These are phyloP conservation scores for Cheumatopsyche charites DNA, from an alignment of 1,140 invertebrate species.

Conservation along the genomic window DNA sequence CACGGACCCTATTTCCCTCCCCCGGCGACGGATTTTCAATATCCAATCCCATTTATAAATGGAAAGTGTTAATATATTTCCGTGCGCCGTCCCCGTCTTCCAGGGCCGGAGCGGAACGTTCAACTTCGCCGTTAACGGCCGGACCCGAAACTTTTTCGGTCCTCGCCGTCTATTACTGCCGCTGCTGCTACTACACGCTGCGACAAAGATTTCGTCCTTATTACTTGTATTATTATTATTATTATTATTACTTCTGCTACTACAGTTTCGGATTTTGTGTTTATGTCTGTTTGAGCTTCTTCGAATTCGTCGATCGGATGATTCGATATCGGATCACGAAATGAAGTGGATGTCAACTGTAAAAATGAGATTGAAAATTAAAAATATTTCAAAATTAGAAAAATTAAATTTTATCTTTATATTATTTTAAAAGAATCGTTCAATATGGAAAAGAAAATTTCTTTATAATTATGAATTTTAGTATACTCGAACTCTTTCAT, in stretches of 20 bases:
- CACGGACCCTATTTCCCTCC: constrained; percentile 26
- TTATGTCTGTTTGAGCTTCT: not conserved
- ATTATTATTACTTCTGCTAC: not conserved
- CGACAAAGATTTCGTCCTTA: not conserved
- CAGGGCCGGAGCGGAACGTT: no score
- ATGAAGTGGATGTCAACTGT: no score
- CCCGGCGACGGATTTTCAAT: constrained; percentile 34
- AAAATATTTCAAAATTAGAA: no score
- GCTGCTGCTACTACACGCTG: not conserved
- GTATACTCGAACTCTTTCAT: no score
- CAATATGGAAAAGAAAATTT: no score
- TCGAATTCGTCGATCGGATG: no score
- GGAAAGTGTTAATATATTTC: constrained; percentile 39
- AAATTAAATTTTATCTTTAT: no score
- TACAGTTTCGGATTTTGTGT: not conserved
- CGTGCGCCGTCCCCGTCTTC: not conserved
- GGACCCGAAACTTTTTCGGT: constrained; percentile 17
- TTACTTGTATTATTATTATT: not conserved
- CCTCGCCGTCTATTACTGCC: not conserved
- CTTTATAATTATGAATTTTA: no score
- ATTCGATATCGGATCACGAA: no score
- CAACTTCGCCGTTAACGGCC: constrained; percentile 26
- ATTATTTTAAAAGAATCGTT: no score
- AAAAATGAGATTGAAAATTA: no score
- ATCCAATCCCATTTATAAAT: constrained; percentile 41